Conservation (phyloP, 2,888 invertebrate species). For the Pachydiplax longipennis region DNA sequence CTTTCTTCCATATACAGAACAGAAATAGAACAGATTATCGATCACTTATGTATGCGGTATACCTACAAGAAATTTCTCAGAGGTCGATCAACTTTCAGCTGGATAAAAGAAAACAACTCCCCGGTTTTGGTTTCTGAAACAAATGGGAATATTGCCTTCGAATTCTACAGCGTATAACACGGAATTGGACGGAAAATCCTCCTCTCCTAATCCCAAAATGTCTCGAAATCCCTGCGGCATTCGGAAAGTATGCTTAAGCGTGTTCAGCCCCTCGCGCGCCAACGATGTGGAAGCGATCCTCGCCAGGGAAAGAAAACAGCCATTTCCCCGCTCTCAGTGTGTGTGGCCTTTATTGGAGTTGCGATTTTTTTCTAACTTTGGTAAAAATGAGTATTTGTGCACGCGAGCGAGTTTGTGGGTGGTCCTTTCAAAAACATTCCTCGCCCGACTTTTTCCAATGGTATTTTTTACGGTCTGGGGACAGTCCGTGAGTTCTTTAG, state of each 20-base stretch:
- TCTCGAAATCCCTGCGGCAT: neutral
- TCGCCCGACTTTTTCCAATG: no score
- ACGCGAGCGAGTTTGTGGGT: neutral
- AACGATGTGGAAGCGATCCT: neutral
- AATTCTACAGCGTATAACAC: no score
- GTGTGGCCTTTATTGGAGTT: neutral
- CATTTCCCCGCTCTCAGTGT: neutral
- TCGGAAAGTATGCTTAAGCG: neutral
- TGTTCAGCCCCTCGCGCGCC: neutral
- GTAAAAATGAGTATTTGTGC: neutral
- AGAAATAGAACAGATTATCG: no score
- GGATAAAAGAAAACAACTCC: neutral
- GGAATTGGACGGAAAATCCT: no score
- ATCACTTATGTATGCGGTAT: no score
- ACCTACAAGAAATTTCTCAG: no score
- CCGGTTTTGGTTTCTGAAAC: neutral
- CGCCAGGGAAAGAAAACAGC: neutral
- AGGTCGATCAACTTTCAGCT: neutral
- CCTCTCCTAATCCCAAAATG: neutral
- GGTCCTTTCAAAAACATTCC: neutral
- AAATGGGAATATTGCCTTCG: neutral
- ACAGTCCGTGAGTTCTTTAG: conserved; percentile 51
- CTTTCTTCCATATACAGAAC: no score
- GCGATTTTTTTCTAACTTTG: neutral
- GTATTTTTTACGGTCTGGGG: no score